A percentile compares a stretch with the other conserved stretches of the same genome.
Conservation (phyloP, 2,888 invertebrate genomes). For the Nebria salina region DNA sequence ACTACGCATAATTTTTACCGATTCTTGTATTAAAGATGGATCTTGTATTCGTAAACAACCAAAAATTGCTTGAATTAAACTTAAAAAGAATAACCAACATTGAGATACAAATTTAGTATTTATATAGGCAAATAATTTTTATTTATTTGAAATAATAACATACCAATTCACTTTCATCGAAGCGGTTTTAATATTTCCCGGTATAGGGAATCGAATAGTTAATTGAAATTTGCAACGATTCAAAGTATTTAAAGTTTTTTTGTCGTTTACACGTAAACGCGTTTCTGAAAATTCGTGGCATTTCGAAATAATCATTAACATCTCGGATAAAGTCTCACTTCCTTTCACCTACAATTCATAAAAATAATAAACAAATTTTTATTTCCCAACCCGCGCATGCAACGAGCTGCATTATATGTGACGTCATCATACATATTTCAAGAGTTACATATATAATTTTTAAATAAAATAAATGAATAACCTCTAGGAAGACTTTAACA, state of each 20-base stretch:
- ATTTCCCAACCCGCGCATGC: neutral
- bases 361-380: neutral
- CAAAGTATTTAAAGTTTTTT: constrained; percentile 73
- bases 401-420: too few species aligned
- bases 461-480: constrained; percentile 53
- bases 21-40: constrained; percentile 75
- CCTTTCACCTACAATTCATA: constrained; percentile 67
- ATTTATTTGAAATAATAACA: constrained; percentile 49
- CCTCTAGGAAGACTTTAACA: constrained; percentile 76
- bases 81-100: constrained; percentile 60
- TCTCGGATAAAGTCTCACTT: constrained; percentile 66
- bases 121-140: neutral
- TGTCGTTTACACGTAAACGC: constrained; percentile 75
- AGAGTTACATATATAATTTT: too few species aligned
- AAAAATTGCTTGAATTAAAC: constrained; percentile 79
- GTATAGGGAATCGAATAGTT: constrained; percentile 75
- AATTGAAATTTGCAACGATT: constrained; percentile 70
- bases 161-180: constrained; percentile 84
- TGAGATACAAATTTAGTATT: too few species aligned
- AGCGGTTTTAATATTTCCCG: constrained; percentile 74
- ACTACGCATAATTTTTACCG: constrained; percentile 72
- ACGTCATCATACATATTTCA: too few species aligned
- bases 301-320: constrained; percentile 67
- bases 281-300: constrained; percentile 76
- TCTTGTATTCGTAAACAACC: constrained; percentile 76